Conservation (phyloP, 2,888 invertebrate genomes). For the Fabriciana adippe region DNA sequence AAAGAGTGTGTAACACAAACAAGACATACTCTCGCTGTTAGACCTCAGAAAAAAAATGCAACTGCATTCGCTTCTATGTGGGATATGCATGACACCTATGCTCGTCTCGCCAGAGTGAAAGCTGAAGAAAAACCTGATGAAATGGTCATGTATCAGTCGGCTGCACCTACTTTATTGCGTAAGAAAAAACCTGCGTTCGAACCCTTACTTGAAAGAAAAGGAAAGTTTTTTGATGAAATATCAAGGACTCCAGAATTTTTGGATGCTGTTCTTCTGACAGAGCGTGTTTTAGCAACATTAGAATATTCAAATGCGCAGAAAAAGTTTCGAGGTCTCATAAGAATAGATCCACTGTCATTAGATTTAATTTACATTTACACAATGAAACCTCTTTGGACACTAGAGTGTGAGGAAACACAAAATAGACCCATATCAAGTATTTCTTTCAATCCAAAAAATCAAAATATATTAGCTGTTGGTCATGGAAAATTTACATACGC, state of each 20-base stretch:
- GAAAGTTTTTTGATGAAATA: conserved; percentile 60
- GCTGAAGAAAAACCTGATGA: conserved; percentile 66
- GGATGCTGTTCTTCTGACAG: conserved; percentile 85
- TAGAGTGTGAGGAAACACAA: conserved; percentile 75
- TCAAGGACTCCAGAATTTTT: conserved; percentile 71
- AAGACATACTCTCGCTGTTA: conserved; percentile 83
- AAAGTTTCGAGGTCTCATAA: conserved; percentile 84
- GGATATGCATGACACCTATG: conserved; percentile 89
- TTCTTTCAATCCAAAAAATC: conserved; percentile 86
- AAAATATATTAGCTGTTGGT: conserved; percentile 88
- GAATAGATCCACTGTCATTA: conserved; percentile 83
- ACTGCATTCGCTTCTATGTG: conserved; percentile 87
- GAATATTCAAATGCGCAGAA: conserved; percentile 86
- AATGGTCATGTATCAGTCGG: conserved; percentile 73
- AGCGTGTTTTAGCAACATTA: conserved; percentile 88
- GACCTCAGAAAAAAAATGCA: conserved; percentile 79
- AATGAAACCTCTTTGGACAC: conserved; percentile 86
- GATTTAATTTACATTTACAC: conserved; percentile 86
- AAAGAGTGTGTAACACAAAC: conserved; percentile 83
- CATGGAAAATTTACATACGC: conserved; percentile 86
- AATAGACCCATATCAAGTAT: conserved; percentile 84
- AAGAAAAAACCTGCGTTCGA: conserved; percentile 52
- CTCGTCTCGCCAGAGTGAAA: conserved; percentile 60
- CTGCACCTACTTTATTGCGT: conserved; percentile 57
- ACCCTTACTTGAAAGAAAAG: conserved; percentile 31